Conservation (phyloP, 2,113 vertebrate species). For the Pelodiscus sinensis region DNA sequence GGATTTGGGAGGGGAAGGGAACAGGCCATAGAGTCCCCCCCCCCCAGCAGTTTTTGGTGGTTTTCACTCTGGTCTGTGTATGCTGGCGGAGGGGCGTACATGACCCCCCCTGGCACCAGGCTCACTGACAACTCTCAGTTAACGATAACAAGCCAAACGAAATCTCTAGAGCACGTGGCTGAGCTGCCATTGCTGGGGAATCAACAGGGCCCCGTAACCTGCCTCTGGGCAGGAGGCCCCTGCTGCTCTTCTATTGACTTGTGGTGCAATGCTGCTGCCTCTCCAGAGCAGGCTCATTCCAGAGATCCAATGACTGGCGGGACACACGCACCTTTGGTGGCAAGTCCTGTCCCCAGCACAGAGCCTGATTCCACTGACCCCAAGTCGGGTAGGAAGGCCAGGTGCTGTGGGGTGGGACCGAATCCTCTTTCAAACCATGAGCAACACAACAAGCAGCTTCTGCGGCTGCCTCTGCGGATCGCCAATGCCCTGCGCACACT, state of each 20-base stretch:
- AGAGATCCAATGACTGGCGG: accelerated
- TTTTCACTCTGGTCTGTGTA: accelerated
- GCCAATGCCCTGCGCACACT: not conserved
- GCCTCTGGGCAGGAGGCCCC: no score
- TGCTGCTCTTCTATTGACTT: no score
- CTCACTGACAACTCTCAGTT: not conserved
- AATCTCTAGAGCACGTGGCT: no score
- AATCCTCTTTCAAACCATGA: accelerated
- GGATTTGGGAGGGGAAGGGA: not conserved
- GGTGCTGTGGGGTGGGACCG: not conserved
- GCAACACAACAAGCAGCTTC: not conserved
- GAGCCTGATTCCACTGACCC: not conserved
- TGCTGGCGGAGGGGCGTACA: not conserved
- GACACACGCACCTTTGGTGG: not conserved
- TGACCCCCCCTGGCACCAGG: not conserved
- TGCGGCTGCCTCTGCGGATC: not conserved
- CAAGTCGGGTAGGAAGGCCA: not conserved
- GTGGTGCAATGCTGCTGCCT: accelerated
- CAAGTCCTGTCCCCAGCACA: not conserved
- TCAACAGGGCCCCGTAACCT: not conserved
- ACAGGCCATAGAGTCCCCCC: not conserved
- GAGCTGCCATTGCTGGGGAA: not conserved
- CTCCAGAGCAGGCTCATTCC: not conserved
- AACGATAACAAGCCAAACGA: no score
- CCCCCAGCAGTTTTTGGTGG: not conserved